These are phyloP conservation scores for Maccullochella peelii DNA, from an alignment of 2,113 vertebrate genomes.

Conservation along the genomic window DNA sequence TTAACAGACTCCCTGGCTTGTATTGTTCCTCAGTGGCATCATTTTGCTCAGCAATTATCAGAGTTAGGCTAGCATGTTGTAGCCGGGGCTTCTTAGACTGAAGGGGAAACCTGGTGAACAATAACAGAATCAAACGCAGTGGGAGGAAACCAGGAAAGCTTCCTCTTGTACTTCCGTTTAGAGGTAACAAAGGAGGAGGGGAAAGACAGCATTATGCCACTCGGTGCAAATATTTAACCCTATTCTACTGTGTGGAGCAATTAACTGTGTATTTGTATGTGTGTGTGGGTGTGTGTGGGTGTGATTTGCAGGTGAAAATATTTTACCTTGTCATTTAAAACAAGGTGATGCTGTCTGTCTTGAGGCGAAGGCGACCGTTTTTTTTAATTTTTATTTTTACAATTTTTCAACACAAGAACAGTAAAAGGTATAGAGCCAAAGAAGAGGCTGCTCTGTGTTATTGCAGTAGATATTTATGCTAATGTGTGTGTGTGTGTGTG, in stretches of 20 bases:
- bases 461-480: constrained; percentile 60
- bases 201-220: background rate
- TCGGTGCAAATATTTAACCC: constrained; percentile 29
- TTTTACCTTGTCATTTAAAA: constrained; percentile 49
- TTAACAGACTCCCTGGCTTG: constrained; percentile 47
- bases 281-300: no score
- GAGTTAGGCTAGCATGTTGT: constrained; percentile 33
- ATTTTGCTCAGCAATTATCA: constrained; percentile 46
- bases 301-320: constrained; percentile 50
- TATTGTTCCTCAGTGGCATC: constrained; percentile 62
- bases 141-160: constrained; percentile 25
- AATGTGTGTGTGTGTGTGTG: constrained; percentile 46
- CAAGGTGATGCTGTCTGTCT: constrained; percentile 14
- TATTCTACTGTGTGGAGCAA: background rate
- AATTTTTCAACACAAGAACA: background rate
- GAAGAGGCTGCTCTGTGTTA: constrained; percentile 20
- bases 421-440: background rate
- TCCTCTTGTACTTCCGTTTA: constrained; percentile 3
- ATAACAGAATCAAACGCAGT: constrained; percentile 20
- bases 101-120: constrained; percentile 21
- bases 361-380: no score
- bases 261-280: background rate
- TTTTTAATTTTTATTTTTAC: no score
- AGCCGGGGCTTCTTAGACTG: constrained; percentile 16
- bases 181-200: background rate